Conservation (phyloP, 2,113 vertebrate species). For the Marmota flaviventris region DNA sequence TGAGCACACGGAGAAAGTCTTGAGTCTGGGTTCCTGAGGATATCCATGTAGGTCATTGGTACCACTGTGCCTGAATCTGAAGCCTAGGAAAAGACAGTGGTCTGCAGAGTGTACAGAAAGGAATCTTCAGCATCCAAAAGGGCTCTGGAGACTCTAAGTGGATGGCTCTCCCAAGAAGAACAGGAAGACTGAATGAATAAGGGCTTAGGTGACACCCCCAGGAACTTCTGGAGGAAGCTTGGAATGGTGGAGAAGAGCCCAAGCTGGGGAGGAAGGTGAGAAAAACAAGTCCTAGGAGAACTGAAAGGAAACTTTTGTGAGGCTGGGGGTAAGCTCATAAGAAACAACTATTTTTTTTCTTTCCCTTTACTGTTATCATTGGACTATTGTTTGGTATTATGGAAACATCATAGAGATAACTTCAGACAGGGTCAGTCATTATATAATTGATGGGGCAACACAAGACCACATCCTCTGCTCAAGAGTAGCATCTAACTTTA, state of each 20-base stretch:
- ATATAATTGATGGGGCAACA: not conserved
- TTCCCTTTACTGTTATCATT: not conserved
- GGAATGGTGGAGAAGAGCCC: not conserved
- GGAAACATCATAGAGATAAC: not conserved
- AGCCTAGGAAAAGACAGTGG: not conserved
- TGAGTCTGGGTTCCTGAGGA: not conserved
- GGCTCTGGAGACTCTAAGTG: not conserved
- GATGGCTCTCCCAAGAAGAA: not conserved
- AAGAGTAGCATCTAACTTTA: not conserved
- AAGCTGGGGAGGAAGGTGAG: not conserved
- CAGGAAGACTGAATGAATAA: not conserved
- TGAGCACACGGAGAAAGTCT: not conserved
- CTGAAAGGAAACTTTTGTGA: not conserved
- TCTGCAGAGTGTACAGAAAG: not conserved
- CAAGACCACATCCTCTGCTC: not conserved
- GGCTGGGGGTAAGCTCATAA: too few relatives aligned
- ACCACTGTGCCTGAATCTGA: not conserved
- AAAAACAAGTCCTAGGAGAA: not conserved
- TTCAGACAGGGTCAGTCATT: not conserved
- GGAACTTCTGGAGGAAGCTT: not conserved
- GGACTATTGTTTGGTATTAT: not conserved
- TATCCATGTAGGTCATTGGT: not conserved
- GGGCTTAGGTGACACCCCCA: rapidly evolving
- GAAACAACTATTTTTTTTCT: not conserved
- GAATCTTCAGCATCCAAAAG: not conserved